Evolutionary conservation across 2,888 invertebrate genomes (phyloP).

Genomic region (Perithous albicinctus): DNA sequence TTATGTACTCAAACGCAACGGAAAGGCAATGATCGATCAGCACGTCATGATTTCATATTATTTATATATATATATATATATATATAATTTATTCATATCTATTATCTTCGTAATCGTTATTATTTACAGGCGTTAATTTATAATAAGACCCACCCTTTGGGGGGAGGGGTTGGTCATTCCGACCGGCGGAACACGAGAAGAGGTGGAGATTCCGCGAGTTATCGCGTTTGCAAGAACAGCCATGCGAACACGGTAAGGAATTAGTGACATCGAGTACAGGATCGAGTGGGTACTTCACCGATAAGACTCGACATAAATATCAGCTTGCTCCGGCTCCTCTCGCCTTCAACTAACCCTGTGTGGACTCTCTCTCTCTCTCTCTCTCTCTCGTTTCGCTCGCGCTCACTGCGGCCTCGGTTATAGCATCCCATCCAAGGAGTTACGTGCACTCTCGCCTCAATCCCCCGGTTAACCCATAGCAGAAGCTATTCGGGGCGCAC

Average conservation of each 20-base stretch:
- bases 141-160: slow-evolving; percentile 36
- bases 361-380: too few species aligned
- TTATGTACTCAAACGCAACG: slow-evolving; percentile 47
- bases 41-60: slow-evolving; percentile 50
- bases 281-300: slow-evolving; percentile 32
- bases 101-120: slow-evolving; percentile 52
- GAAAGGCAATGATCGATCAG: slow-evolving; percentile 65
- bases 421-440: slow-evolving; percentile 14
- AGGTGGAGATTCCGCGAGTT: slow-evolving; percentile 28
- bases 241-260: slow-evolving; percentile 13
- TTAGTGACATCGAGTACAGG: slow-evolving; percentile 31
- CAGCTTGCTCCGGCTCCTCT: not conserved
- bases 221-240: not conserved
- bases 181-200: slow-evolving; percentile 52
- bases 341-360: too few species aligned
- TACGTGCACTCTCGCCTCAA: slow-evolving; percentile 34
- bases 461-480: slow-evolving; percentile 28
- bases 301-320: slow-evolving; percentile 46
- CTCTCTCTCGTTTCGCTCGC: slow-evolving; percentile 2
- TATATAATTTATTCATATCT: slow-evolving; percentile 25
- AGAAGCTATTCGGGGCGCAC: slow-evolving; percentile 20
- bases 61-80: slow-evolving; percentile 37
- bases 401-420: not conserved
- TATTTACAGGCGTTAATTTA: slow-evolving; percentile 55
- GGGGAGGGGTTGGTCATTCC: slow-evolving; percentile 39